Conservation (phyloP, 2,797 vertebrate genomes). For the Xenopus petersii region DNA sequence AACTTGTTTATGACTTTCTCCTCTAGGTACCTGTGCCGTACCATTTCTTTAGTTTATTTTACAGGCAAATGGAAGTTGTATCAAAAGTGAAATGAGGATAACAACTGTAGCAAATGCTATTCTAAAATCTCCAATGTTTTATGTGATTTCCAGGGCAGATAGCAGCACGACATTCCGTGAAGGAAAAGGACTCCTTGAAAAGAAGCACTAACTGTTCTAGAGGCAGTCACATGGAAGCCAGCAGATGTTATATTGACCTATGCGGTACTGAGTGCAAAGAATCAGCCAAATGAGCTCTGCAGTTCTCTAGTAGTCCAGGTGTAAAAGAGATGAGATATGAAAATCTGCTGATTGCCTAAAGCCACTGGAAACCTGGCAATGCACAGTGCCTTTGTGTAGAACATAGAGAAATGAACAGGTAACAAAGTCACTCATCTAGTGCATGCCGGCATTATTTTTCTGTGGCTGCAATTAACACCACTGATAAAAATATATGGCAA, state of each 20-base stretch:
- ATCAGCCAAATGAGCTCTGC: conserved; percentile 36
- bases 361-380: conserved; percentile 16
- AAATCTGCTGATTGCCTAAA: conserved; percentile 41
- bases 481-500: too few relatives aligned
- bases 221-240: conserved; percentile 39
- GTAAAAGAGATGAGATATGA: conserved; percentile 34
- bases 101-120: too few relatives aligned
- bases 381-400: conserved; percentile 12
- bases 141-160: conserved; percentile 4
- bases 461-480: too few relatives aligned
- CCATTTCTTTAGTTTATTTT: too few relatives aligned
- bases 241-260: conserved; percentile 46
- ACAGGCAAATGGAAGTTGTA: too few relatives aligned
- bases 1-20: too few relatives aligned
- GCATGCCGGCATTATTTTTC: not conserved
- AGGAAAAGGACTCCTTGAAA: conserved; percentile 44
- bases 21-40: too few relatives aligned
- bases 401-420: not conserved
- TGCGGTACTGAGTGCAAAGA: conserved; percentile 41
- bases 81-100: too few relatives aligned
- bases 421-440: conserved; percentile 16
- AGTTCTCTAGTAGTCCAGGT: conserved; percentile 28
- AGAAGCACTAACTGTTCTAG: conserved; percentile 25
- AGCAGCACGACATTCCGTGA: conserved; percentile 1
- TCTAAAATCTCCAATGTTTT: too few relatives aligned